A percentile compares a stretch with the other conserved stretches of the same genome.
phyloP scores from a whole-genome alignment of 2,113 vertebrate species.

The Poicephalus gulielmi region DNA sequence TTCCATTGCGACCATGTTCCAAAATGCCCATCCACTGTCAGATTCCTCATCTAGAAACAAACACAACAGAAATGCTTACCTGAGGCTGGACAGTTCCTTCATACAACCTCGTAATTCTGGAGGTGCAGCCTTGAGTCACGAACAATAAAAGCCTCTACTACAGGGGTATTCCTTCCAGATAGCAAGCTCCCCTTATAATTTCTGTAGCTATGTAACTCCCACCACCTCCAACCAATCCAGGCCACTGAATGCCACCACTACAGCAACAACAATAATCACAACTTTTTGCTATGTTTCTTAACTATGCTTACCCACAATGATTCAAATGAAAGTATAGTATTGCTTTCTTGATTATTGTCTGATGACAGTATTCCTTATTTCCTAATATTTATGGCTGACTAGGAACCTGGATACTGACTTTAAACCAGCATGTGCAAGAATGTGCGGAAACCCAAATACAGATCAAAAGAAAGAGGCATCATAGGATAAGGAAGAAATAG shows the following conservation, averaged over 20 bases:
- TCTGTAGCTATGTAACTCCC: not conserved
- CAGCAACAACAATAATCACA: not conserved
- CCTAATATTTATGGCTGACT: not conserved
- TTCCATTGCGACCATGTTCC: conserved; percentile 88
- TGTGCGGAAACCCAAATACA: not conserved
- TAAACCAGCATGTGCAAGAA: not conserved
- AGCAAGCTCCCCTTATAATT: not conserved
- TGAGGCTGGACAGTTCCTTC: not conserved
- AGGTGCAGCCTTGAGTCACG: not conserved
- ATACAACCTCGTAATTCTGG: not conserved
- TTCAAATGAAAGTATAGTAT: not conserved
- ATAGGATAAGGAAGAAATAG: not conserved
- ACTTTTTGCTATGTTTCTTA: not conserved
- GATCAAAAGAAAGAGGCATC: not conserved
- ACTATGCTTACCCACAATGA: not conserved
- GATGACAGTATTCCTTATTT: not conserved
- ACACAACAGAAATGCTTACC: not conserved
- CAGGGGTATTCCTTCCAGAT: not conserved
- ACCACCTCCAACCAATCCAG: not conserved
- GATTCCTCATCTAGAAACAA: conserved; percentile 84
- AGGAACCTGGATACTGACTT: not conserved
- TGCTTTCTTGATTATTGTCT: not conserved
- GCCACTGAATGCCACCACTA: not conserved
- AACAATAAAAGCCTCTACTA: not conserved
- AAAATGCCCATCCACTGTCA: conserved; percentile 91